Base-by-base conservation (phyloP, 2,888 invertebrate genomes). In the Macrosiphum euphorbiae region DNA sequence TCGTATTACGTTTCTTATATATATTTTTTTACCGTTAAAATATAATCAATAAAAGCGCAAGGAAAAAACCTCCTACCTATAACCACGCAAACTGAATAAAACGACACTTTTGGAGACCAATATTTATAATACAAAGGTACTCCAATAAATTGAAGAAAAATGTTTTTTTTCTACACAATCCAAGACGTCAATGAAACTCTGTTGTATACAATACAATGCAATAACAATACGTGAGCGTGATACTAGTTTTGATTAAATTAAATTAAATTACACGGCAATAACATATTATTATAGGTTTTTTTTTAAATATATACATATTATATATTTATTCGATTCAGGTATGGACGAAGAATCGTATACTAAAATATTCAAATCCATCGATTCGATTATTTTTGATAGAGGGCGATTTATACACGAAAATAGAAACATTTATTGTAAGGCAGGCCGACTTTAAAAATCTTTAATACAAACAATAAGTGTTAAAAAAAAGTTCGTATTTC, bases 91-190 rank as follows among this genome's bases (percentile, higher is more conserved):
- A 78, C 78, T 35, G 78, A 87, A 87, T 47, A 87, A 50, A 87
- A 87, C n/a, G 47, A 47, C 28, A 87, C 50, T 50, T 87, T 88
- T 88, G 35, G 8, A 55, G 52, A 88, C 35, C 52, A 35, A 88
- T 52, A 52, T 88, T 88, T 52, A 35, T 52, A 55, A 20, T 35
- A n/a, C 88, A 87, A 87, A 78, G 78, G 78, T 78, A 78, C 78
- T 78, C 20, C 78, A 35, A 78, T 78, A 78, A 35, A 78, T 78
- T 35, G 78, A 78, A 78, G 78, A 78, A 78, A 78, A 35, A 78
- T 78, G 78, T 35, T 78, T 78, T 35, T 67, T 35, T 78, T 35
- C 35, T 78, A 78, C 20, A 78, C 20, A 78, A 35, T 35, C 78
- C 20, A 78, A 78, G 35, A 35, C 35, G 35, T 78, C 78, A 35